These are phyloP conservation scores for Halcyon malimbica DNA, from an alignment of 2,113 vertebrate species.

Conservation along the genomic window DNA sequence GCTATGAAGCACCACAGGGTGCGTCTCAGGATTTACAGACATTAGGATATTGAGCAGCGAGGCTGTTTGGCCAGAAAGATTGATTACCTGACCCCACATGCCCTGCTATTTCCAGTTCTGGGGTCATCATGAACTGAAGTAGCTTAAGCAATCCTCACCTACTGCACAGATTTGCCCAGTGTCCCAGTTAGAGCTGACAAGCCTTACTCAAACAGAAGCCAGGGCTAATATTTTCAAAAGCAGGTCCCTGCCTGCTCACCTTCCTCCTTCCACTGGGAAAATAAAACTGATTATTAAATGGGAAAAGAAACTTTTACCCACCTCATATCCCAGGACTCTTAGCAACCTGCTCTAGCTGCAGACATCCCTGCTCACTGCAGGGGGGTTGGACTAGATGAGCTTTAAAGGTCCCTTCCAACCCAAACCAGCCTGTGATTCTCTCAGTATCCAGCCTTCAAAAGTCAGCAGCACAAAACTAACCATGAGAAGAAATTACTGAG, in stretches of 20 bases:
- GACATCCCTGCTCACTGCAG: not conserved
- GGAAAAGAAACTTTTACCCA: not conserved
- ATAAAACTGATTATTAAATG: accelerated
- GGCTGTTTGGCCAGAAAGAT: not conserved
- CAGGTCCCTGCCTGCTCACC: not conserved
- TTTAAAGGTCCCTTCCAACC: not conserved
- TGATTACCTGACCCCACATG: too few relatives aligned
- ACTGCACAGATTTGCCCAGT: not conserved
- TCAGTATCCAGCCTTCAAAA: not conserved
- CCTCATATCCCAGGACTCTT: not conserved
- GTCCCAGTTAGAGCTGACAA: not conserved
- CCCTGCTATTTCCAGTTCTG: not conserved
- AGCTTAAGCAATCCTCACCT: not conserved
- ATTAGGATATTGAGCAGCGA: not conserved
- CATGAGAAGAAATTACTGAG: not conserved
- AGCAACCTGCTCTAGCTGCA: not conserved
- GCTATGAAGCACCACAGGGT: not conserved
- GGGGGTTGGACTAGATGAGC: not conserved
- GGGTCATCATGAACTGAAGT: not conserved
- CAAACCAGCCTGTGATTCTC: not conserved
- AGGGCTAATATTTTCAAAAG: not conserved
- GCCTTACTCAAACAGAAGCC: not conserved
- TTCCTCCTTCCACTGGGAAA: not conserved
- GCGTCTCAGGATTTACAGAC: not conserved
- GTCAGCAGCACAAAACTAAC: not conserved